Conservation (phyloP, 2,797 vertebrate genomes). For the Phylloscopus collybita region DNA sequence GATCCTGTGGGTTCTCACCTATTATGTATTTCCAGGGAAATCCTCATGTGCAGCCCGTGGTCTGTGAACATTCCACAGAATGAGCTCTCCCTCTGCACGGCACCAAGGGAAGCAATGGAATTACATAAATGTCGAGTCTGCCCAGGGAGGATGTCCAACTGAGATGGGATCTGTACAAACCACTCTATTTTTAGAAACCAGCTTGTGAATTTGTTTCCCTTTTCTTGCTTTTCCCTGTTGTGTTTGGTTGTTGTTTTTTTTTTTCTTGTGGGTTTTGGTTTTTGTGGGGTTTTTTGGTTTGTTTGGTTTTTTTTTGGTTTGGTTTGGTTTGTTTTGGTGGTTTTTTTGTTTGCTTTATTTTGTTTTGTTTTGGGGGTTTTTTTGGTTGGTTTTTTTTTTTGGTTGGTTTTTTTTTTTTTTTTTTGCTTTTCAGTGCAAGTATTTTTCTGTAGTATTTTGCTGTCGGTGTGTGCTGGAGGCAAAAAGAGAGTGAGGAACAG, state of each 20-base stretch:
- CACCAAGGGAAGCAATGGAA: neutral
- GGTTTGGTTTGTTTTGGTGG: neutral
- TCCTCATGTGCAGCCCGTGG: accelerated
- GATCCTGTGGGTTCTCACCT: neutral
- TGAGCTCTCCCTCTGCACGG: accelerated
- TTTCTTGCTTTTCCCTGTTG: neutral
- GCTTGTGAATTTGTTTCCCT: neutral
- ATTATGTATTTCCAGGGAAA: neutral
- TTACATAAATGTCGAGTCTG: neutral
- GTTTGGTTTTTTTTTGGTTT: neutral
- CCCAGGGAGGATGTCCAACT: neutral
- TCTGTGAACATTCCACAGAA: neutral
- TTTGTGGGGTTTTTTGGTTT: too few species aligned
- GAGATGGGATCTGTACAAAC: neutral
- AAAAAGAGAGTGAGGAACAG: neutral
- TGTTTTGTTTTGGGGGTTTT: neutral
- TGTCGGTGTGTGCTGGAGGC: neutral
- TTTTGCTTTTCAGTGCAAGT: neutral
- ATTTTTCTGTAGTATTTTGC: constrained; percentile 20
- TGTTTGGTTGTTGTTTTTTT: neutral
- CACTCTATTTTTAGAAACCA: neutral
- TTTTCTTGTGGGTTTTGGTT: neutral
- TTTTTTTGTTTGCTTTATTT: too few species aligned
- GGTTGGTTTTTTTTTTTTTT: neutral
- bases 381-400: too few species aligned